These are phyloP conservation scores for Riparia riparia DNA, from an alignment of 2,113 vertebrate species.

Conservation along the genomic window DNA sequence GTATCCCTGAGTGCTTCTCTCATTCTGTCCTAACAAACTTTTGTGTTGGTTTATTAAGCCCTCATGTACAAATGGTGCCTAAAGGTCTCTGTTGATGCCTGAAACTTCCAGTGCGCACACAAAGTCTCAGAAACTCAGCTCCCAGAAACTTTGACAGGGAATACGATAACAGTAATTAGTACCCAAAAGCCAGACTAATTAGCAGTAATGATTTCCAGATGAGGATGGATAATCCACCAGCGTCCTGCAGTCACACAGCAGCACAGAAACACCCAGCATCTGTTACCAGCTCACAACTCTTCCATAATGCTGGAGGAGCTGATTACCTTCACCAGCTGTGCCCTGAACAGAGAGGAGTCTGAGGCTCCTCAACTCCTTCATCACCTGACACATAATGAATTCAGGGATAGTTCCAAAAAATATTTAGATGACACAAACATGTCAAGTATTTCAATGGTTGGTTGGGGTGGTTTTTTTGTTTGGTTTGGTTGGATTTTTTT, in stretches of 20 bases:
- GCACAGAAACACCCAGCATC: background rate
- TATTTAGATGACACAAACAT: background rate
- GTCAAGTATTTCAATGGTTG: background rate
- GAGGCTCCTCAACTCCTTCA: rapidly evolving
- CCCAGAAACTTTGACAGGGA: background rate
- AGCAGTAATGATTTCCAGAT: background rate
- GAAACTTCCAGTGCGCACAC: background rate
- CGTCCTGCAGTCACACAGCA: background rate
- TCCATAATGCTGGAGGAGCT: background rate
- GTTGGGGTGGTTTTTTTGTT: no score
- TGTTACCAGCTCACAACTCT: background rate
- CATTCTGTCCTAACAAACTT: background rate
- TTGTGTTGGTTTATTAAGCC: background rate
- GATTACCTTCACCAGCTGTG: background rate
- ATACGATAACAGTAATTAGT: background rate
- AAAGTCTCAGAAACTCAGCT: background rate
- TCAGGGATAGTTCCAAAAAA: background rate
- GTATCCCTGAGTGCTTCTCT: background rate
- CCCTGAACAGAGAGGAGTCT: background rate
- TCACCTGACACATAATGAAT: background rate
- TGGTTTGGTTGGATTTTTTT: background rate
- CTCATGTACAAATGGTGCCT: background rate
- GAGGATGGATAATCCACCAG: background rate
- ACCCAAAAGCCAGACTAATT: background rate
- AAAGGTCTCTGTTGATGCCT: background rate